Conservation (phyloP, 2,888 invertebrate genomes). For the Ennomos quercinarius region DNA sequence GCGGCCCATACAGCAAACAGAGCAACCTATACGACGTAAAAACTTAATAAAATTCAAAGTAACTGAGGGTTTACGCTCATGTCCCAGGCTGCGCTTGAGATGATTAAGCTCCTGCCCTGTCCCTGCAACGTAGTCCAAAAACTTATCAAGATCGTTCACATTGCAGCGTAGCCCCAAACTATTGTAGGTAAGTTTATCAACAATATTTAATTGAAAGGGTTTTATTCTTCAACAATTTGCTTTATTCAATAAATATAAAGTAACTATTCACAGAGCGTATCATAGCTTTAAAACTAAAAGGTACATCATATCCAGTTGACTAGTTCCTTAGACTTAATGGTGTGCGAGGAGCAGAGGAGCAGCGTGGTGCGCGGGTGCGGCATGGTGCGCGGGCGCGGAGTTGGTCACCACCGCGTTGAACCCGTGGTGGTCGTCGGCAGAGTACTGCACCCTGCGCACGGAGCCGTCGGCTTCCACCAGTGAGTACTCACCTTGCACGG, state of each 20-base stretch:
- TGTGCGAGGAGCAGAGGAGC: slow-evolving; percentile 53
- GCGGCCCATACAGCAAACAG: too few species aligned
- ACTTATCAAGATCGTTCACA: too few species aligned
- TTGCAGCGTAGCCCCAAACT: too few species aligned
- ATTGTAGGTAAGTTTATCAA: too few species aligned
- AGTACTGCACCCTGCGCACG: slow-evolving; percentile 81
- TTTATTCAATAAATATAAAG: slow-evolving; percentile 44
- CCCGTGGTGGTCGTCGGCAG: slow-evolving; percentile 82
- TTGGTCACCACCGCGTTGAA: slow-evolving; percentile 76
- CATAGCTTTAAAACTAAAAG: slow-evolving; percentile 26
- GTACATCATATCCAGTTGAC: slow-evolving; percentile 27
- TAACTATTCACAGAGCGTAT: slow-evolving; percentile 45
- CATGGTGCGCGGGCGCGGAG: slow-evolving; percentile 66
- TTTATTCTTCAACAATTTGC: slow-evolving; percentile 35
- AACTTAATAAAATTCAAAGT: too few species aligned
- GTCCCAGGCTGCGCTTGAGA: too few species aligned
- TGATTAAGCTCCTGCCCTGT: too few species aligned
- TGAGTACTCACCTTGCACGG: slow-evolving; percentile 85
- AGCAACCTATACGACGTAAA: too few species aligned
- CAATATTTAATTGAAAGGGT: too few species aligned
- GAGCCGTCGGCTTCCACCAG: slow-evolving; percentile 81
- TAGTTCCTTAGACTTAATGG: slow-evolving; percentile 44
- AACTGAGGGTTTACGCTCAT: too few species aligned
- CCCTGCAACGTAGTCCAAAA: too few species aligned
- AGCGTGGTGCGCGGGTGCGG: slow-evolving; percentile 46